Percentiles rank a stretch among this genome's conserved stretches.
Evolutionary conservation across 1,140 invertebrate genomes (phyloP).

Genomic region (Tetragnatha versicolor): DNA sequence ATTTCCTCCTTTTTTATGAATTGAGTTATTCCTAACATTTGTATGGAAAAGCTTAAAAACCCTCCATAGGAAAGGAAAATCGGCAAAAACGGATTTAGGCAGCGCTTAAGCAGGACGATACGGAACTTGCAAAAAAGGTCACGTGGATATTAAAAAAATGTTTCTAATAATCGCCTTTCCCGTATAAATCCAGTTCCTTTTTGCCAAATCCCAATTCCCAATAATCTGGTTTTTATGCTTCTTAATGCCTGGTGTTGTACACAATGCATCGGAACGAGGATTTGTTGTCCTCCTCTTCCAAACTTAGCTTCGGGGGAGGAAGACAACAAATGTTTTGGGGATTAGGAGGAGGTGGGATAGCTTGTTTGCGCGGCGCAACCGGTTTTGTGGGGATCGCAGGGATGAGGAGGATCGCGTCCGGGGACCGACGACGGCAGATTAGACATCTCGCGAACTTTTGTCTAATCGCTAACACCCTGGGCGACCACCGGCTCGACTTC

Average conservation of each 20-base stretch:
- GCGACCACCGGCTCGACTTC: no score
- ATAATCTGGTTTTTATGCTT: slow-evolving; percentile 54
- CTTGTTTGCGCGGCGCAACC: slow-evolving; percentile 49
- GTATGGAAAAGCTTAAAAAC: slow-evolving; percentile 45
- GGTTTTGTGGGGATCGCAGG: slow-evolving; percentile 38
- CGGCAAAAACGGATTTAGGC: slow-evolving; percentile 41
- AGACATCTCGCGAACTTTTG: no score
- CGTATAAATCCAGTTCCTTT: slow-evolving; percentile 52
- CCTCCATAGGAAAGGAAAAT: slow-evolving; percentile 41
- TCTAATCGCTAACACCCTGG: no score
- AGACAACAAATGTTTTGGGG: slow-evolving; percentile 44
- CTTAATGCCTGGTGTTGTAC: slow-evolving; percentile 39
- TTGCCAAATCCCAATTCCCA: slow-evolving; percentile 42
- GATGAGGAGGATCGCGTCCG: no score
- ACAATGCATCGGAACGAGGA: slow-evolving; percentile 48
- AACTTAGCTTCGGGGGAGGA: neutral
- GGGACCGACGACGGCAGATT: no score
- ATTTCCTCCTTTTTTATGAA: neutral
- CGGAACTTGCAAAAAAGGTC: slow-evolving; percentile 26
- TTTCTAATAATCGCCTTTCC: slow-evolving; percentile 55
- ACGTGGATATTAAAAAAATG: slow-evolving; percentile 55
- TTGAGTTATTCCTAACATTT: slow-evolving; percentile 36
- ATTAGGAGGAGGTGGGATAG: slow-evolving; percentile 43
- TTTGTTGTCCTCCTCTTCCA: slow-evolving; percentile 4
- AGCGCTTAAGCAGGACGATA: slow-evolving; percentile 2